These are phyloP conservation scores for Pipistrellus nathusii DNA, from an alignment of 2,797 vertebrate species.

Conservation along the genomic window DNA sequence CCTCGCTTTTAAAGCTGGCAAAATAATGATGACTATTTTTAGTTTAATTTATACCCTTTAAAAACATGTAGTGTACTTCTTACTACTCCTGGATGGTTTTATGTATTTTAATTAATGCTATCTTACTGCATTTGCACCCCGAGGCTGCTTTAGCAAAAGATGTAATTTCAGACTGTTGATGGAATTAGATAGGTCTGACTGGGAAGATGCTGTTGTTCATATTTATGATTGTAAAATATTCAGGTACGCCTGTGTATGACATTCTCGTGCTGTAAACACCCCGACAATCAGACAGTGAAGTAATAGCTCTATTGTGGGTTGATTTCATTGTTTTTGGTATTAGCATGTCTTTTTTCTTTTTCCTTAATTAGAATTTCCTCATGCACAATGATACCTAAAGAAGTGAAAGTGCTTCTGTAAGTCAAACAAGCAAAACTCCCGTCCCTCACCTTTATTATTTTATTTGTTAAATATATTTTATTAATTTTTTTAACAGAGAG, in stretches of 20 bases:
- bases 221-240: conserved; percentile 76
- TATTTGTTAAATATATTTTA: not conserved
- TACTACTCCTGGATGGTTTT: conserved; percentile 76
- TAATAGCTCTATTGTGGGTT: not conserved
- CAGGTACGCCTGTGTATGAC: not conserved
- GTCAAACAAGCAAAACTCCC: not conserved
- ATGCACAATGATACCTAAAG: not conserved
- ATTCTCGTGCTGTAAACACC: conserved; percentile 32
- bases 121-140: conserved; percentile 60
- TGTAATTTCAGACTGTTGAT: conserved; percentile 76
- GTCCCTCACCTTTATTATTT: not conserved
- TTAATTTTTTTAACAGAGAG: too few relatives aligned
- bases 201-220: conserved; percentile 64
- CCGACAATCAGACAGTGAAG: not conserved
- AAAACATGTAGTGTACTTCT: conserved; percentile 20
- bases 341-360: conserved; percentile 44
- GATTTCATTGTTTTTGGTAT: conserved; percentile 52
- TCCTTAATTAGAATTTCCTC: conserved; percentile 38
- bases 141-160: conserved; percentile 70
- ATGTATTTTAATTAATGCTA: conserved; percentile 81
- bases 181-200: conserved; percentile 71
- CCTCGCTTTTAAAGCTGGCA: conserved; percentile 60
- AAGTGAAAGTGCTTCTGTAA: not conserved
- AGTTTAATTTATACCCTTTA: conserved; percentile 73
- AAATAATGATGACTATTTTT: conserved; percentile 76